phyloP scores from a whole-genome alignment of 2,113 vertebrate genomes.

The Hemicordylus capensis region DNA sequence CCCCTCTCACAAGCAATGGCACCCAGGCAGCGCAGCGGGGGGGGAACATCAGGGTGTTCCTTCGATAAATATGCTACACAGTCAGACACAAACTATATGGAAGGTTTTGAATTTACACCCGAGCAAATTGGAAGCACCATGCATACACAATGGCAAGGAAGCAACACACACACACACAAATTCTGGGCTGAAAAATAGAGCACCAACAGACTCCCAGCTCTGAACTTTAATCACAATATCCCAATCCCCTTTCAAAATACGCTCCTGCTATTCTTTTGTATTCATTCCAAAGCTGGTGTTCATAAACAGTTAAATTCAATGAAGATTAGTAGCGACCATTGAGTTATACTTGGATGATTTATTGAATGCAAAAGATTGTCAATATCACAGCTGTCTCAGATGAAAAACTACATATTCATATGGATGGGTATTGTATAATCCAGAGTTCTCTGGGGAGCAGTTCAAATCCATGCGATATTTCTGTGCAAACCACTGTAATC shows the following conservation, averaged over 20 bases:
- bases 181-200: neutral
- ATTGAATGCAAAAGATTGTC: slow-evolving; percentile 37
- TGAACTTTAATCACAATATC: neutral
- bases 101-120: neutral
- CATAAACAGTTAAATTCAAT: slow-evolving; percentile 46
- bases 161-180: slow-evolving; percentile 1
- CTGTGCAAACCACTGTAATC: slow-evolving; percentile 18
- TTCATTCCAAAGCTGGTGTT: neutral
- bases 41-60: neutral
- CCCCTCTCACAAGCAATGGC: neutral
- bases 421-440: slow-evolving; percentile 35
- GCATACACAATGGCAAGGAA: neutral
- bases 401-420: slow-evolving; percentile 41
- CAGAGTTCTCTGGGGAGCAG: slow-evolving; percentile 35
- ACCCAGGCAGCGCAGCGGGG: neutral
- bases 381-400: slow-evolving; percentile 51
- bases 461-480: neutral
- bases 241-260: fast-evolving
- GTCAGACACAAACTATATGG: slow-evolving; percentile 26
- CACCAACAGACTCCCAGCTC: neutral
- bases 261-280: neutral
- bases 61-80: neutral
- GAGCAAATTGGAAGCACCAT: neutral
- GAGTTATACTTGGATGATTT: slow-evolving; percentile 45
- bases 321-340: slow-evolving; percentile 30